Evolutionary conservation across 2,888 invertebrate species (phyloP).

Genomic region (Leptopilina syphax): DNA sequence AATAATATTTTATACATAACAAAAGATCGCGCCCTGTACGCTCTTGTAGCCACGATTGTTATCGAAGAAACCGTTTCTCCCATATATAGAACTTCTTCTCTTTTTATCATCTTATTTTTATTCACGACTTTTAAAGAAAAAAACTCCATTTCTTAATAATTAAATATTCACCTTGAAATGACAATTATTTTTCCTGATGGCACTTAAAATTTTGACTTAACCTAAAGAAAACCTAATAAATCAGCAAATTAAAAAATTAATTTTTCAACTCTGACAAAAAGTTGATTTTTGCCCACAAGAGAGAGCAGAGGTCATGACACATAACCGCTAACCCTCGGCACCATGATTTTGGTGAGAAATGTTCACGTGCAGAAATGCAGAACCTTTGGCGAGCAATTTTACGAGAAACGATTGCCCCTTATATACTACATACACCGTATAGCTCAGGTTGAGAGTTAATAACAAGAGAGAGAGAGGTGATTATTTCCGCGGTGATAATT

Average conservation of each 20-base stretch:
- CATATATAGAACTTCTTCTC: conserved; percentile 49
- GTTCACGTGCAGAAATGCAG: conserved; percentile 74
- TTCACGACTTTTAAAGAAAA: too few species aligned
- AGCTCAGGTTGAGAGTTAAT: conserved; percentile 60
- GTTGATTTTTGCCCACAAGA: not conserved
- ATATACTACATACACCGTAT: conserved; percentile 56
- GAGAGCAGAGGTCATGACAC: conserved; percentile 27
- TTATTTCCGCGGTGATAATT: conserved; percentile 74
- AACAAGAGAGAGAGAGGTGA: conserved; percentile 62
- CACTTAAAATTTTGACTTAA: too few species aligned
- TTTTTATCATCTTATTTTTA: conserved; percentile 14
- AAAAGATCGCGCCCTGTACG: conserved; percentile 63
- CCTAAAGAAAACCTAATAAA: too few species aligned
- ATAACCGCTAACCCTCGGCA: conserved; percentile 39
- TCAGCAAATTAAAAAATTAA: too few species aligned
- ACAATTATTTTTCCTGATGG: too few species aligned
- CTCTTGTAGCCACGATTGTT: conserved; percentile 66
- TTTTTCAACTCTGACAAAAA: too few species aligned
- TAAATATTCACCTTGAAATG: too few species aligned
- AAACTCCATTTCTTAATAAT: too few species aligned
- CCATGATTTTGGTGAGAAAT: conserved; percentile 57
- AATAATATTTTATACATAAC: conserved; percentile 74
- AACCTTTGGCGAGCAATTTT: conserved; percentile 71
- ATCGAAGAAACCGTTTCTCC: conserved; percentile 59
- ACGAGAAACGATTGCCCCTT: conserved; percentile 69